phyloP scores from a whole-genome alignment of 2,888 invertebrate genomes.

The Thereva nobilitata region DNA sequence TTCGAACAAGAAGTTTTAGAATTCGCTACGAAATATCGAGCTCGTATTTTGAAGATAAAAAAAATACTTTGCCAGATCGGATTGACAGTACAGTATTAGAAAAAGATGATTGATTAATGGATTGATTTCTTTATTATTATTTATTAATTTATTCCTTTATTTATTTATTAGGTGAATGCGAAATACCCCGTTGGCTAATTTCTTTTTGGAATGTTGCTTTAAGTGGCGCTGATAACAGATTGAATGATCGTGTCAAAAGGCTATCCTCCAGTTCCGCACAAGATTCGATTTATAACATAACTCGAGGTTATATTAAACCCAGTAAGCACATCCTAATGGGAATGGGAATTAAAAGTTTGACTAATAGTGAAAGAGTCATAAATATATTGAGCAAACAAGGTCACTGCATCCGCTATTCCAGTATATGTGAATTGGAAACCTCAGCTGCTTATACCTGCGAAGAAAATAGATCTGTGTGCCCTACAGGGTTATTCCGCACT shows the following conservation, averaged over 20 bases:
- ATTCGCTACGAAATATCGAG: not conserved
- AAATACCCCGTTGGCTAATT: not conserved
- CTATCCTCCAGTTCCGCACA: not conserved
- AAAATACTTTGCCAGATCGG: not conserved
- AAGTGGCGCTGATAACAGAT: not conserved
- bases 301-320: slow-evolving; percentile 3
- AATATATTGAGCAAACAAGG: slow-evolving; percentile 19
- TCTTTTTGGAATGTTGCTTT: slow-evolving; percentile 4
- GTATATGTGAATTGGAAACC: slow-evolving; percentile 11
- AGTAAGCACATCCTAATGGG: slow-evolving; percentile 1
- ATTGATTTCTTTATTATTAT: too few species aligned
- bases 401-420: not conserved
- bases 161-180: not conserved
- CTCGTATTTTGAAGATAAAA: not conserved
- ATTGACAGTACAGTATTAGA: not conserved
- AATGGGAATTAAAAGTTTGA: not conserved
- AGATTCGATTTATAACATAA: slow-evolving; percentile 5
- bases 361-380: not conserved
- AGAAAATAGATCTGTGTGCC: not conserved
- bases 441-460: slow-evolving; percentile 1
- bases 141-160: not conserved
- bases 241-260: not conserved
- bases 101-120: too few species aligned
- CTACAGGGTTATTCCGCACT: not conserved
- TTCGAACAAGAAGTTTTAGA: slow-evolving; percentile 1